These are phyloP conservation scores for Seriola aureovittata DNA, from an alignment of 2,113 vertebrate species.

Conservation along the genomic window DNA sequence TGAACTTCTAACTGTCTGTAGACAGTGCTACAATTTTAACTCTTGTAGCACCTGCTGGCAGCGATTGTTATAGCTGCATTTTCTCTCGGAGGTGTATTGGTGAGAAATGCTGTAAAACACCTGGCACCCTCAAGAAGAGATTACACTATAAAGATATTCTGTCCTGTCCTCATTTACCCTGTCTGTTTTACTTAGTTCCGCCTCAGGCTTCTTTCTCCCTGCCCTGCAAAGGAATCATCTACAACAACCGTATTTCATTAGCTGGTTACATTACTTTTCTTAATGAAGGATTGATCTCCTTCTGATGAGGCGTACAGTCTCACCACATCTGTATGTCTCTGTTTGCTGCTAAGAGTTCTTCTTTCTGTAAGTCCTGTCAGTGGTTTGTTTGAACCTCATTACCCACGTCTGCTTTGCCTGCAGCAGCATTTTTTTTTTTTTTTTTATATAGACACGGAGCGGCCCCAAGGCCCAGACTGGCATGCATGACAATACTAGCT, in stretches of 20 bases:
- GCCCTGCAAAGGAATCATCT: not conserved
- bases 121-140: not conserved
- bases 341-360: not conserved
- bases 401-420: conserved; percentile 20
- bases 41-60: not conserved
- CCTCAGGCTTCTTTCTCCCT: not conserved
- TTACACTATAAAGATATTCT: not conserved
- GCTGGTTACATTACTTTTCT: conserved; percentile 13
- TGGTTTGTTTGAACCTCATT: conserved; percentile 49
- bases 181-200: not conserved
- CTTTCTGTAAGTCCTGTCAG: conserved; percentile 20
- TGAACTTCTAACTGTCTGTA: not conserved
- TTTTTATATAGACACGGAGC: not conserved
- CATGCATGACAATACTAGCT: conserved; percentile 25
- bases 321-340: not conserved
- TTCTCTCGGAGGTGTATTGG: not conserved
- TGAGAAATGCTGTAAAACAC: not conserved
- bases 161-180: not conserved
- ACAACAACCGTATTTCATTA: conserved; percentile 9
- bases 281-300: not conserved
- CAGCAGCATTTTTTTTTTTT: conserved; percentile 1
- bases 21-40: not conserved
- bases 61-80: not conserved
- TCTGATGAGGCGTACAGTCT: not conserved
- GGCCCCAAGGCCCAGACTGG: conserved; percentile 4